A percentile compares a stretch with the other conserved stretches of the same genome.
Evolutionary conservation across 2,888 invertebrate species (phyloP).

Genomic region (Drosophila mayaguana): DNA sequence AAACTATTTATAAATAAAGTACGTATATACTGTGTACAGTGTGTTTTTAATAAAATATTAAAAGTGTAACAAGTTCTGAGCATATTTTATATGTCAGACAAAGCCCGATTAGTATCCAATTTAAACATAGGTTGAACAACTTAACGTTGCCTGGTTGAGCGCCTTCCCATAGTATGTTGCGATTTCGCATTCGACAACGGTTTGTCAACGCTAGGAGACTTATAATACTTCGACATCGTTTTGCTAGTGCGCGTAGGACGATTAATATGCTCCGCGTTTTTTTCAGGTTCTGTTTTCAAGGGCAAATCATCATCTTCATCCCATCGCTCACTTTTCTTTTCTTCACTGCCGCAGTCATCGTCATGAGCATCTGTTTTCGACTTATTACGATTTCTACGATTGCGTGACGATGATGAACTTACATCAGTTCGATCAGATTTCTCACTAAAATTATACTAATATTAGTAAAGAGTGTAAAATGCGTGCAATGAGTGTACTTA

Average conservation of each 20-base stretch:
- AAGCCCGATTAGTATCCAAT: constrained; percentile 8
- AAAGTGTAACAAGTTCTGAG: constrained; percentile 37
- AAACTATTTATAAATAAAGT: constrained; percentile 43
- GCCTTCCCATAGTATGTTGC: constrained; percentile 73
- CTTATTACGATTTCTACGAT: constrained; percentile 68
- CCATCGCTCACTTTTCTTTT: constrained; percentile 52
- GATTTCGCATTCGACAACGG: constrained; percentile 48
- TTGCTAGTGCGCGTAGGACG: constrained; percentile 83
- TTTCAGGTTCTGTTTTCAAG: constrained; percentile 63
- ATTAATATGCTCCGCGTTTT: constrained; percentile 34
- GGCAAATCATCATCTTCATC: constrained; percentile 75
- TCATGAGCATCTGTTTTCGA: constrained; percentile 53
- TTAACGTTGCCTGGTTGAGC: constrained; percentile 71
- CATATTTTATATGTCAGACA: constrained; percentile 63
- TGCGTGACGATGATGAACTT: constrained; percentile 70
- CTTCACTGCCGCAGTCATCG: constrained; percentile 56
- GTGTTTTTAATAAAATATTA: constrained; percentile 17
- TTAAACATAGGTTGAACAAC: constrained; percentile 8
- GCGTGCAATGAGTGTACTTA: constrained; percentile 32
- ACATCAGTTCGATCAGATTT: constrained; percentile 70
- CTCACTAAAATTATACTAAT: constrained; percentile 44
- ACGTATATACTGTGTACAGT: constrained; percentile 27
- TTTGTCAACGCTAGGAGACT: constrained; percentile 68
- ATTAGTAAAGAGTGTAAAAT: background rate
- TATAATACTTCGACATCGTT: constrained; percentile 83